Evolutionary conservation across 92 coral and sea anemone species (phyloP).

Genomic region (Porites rus): DNA sequence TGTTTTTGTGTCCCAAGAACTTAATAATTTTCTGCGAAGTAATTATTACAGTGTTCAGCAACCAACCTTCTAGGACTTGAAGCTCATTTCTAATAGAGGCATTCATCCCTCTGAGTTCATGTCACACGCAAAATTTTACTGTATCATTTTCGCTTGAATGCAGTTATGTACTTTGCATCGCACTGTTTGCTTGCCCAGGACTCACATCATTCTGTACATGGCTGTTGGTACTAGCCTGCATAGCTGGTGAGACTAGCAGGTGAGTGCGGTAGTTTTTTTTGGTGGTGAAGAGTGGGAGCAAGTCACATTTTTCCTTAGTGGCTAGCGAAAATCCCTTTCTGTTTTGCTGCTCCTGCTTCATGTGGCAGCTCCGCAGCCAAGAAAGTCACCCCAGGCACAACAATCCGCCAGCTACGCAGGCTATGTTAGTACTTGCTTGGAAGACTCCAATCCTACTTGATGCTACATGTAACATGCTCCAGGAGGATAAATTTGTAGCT

Average conservation of each 20-base stretch:
- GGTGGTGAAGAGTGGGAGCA: no score
- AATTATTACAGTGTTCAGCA: neutral
- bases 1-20: neutral
- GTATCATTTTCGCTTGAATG: neutral
- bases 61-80: neutral
- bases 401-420: no score
- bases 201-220: neutral
- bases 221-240: neutral
- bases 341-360: no score
- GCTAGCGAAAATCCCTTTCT: no score
- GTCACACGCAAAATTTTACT: neutral
- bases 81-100: constrained; percentile 1
- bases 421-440: no score
- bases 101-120: neutral
- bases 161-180: neutral
- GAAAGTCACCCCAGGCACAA: no score
- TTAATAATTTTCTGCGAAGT: neutral
- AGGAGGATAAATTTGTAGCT: constrained; percentile 26
- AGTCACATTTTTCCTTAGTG: no score
- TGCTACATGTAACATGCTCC: no score
- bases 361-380: no score
- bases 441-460: no score
- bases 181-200: neutral
- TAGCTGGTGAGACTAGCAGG: no score
- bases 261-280: no score